These are phyloP conservation scores for Aradus depressus DNA, from an alignment of 2,888 invertebrate genomes.

Conservation along the genomic window DNA sequence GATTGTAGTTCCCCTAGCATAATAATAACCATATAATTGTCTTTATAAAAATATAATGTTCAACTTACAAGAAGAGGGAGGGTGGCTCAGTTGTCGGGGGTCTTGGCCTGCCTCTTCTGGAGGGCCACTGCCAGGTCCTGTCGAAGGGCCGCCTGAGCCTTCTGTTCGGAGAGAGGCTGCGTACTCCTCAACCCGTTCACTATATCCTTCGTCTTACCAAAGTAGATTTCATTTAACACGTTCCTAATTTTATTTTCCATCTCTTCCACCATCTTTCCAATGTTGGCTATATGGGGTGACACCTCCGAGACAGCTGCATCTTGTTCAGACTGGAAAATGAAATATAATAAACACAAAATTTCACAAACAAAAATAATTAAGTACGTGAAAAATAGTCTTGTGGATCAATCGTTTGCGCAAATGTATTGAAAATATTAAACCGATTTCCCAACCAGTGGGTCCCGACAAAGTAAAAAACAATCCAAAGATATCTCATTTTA, in stretches of 20 bases:
- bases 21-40: not conserved
- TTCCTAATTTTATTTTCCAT: conserved; percentile 99
- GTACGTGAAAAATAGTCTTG: no score
- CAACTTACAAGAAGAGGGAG: conserved; percentile 5
- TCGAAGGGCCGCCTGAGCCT: conserved; percentile 70
- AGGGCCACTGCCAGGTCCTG: conserved; percentile 76
- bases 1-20: no score
- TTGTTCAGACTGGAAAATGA: conserved; percentile 62
- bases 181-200: conserved; percentile 83
- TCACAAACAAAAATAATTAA: no score
- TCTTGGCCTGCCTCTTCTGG: conserved; percentile 66
- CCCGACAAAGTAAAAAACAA: no score
- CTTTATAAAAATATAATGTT: not conserved
- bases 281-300: conserved; percentile 95
- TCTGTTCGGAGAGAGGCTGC: conserved; percentile 71
- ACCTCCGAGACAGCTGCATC: conserved; percentile 85
- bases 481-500: no score
- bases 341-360: conserved; percentile 3
- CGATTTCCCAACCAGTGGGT: no score
- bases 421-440: no score
- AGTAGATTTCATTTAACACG: conserved; percentile 96
- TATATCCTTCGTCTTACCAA: conserved; percentile 97
- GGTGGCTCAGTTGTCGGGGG: conserved; percentile 21
- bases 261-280: conserved; percentile 97
- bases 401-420: no score